phyloP scores from a whole-genome alignment of 2,797 vertebrate genomes.

The Pseudopleuronectes americanus region DNA sequence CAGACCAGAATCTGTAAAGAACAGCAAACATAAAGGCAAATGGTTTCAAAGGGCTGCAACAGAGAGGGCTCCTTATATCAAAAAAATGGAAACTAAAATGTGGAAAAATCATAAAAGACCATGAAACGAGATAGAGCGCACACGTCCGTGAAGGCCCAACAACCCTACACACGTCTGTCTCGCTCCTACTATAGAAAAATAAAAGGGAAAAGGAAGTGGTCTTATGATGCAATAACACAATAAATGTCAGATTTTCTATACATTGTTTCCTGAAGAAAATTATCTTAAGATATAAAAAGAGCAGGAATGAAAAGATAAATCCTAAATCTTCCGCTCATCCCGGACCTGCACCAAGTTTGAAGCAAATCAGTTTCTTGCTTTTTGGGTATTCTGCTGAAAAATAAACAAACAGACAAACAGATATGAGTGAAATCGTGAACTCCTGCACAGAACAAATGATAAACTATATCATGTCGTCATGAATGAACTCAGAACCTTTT shows the following conservation, averaged over 20 bases:
- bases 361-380: too few relatives aligned
- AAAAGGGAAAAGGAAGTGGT: background rate
- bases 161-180: background rate
- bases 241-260: too few relatives aligned
- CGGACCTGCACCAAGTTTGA: too few relatives aligned
- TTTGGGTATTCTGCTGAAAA: too few relatives aligned
- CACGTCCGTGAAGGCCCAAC: background rate
- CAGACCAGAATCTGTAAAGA: slow-evolving; percentile 97
- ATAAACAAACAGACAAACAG: too few relatives aligned
- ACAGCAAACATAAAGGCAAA: slow-evolving; percentile 90
- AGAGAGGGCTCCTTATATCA: slow-evolving; percentile 59
- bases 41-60: slow-evolving; percentile 67
- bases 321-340: too few relatives aligned
- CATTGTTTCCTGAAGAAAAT: too few relatives aligned
- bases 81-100: slow-evolving; percentile 55
- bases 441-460: slow-evolving; percentile 23
- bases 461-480: slow-evolving; percentile 20
- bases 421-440: too few relatives aligned
- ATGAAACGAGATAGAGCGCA: slow-evolving; percentile 10
- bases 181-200: background rate
- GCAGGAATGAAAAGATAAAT: too few relatives aligned
- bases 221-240: background rate
- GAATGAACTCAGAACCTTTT: slow-evolving; percentile 7
- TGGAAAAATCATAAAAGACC: slow-evolving; percentile 55
- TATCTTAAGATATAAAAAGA: too few relatives aligned